Evolutionary conservation across 2,113 vertebrate genomes (phyloP).

Genomic region (Cavia aperea): DNA sequence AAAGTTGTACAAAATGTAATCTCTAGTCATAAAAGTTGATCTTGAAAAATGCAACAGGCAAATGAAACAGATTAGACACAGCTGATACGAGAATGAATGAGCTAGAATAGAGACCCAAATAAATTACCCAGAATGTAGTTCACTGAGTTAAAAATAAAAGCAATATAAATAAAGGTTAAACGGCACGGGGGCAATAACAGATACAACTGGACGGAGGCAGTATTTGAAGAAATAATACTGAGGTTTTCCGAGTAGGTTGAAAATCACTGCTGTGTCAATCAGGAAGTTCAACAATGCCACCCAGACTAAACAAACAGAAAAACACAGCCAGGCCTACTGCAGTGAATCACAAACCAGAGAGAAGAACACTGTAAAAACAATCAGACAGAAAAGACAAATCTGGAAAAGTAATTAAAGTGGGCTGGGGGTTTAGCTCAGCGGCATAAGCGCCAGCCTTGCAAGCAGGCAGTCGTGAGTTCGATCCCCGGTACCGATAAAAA

Average conservation of each 20-base stretch:
- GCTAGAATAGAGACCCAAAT: background rate
- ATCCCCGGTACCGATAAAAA: no score
- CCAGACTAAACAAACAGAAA: slow-evolving; percentile 1
- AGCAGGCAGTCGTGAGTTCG: no score
- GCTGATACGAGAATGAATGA: background rate
- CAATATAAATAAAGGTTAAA: background rate
- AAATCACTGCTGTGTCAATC: background rate
- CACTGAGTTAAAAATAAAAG: background rate
- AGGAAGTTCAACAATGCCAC: background rate
- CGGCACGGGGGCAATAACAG: background rate
- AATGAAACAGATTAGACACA: slow-evolving; percentile 16
- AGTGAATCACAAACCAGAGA: background rate
- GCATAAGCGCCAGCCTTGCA: no score
- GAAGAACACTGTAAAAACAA: background rate
- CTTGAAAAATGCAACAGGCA: slow-evolving; percentile 1
- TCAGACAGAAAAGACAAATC: background rate
- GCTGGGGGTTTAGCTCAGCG: no score
- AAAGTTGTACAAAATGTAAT: background rate
- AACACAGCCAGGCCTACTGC: background rate
- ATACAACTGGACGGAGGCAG: background rate
- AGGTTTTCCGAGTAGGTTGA: background rate
- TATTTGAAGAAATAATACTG: background rate
- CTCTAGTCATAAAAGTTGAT: background rate
- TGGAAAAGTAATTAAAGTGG: background rate
- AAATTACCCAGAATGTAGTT: background rate